Percentiles rank a stretch among this genome's conserved stretches.
Conservation (phyloP, 2,113 vertebrate species). For the Zingel zingel region DNA sequence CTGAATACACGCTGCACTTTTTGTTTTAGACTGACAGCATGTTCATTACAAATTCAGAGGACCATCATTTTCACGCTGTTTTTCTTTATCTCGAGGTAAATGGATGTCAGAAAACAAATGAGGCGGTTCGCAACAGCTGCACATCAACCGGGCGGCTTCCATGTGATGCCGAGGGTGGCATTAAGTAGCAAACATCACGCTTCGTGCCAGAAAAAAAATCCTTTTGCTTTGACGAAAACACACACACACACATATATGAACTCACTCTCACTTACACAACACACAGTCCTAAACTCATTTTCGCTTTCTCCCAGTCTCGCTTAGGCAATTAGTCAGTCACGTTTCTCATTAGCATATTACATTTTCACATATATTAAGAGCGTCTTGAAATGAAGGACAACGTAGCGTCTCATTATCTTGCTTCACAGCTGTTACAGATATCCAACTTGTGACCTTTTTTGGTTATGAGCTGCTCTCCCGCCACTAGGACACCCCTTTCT, state of each 20-base stretch:
- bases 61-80: slow-evolving; percentile 73
- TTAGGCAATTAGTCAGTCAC: slow-evolving; percentile 73
- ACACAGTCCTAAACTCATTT: slow-evolving; percentile 35
- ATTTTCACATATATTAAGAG: slow-evolving; percentile 65
- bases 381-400: slow-evolving; percentile 36
- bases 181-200: slow-evolving; percentile 66
- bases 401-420: slow-evolving; percentile 65
- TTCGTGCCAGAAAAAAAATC: slow-evolving; percentile 40
- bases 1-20: slow-evolving; percentile 39
- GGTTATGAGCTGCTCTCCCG: slow-evolving; percentile 53
- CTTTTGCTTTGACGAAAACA: slow-evolving; percentile 54
- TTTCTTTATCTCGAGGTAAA: slow-evolving; percentile 77
- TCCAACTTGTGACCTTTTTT: slow-evolving; percentile 66
- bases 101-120: slow-evolving; percentile 78
- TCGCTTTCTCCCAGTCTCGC: slow-evolving; percentile 37
- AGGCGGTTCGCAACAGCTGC: slow-evolving; percentile 76
- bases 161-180: slow-evolving; percentile 65
- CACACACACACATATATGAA: slow-evolving; percentile 24
- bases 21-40: slow-evolving; percentile 73
- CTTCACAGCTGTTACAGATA: slow-evolving; percentile 66
- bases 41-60: slow-evolving; percentile 74
- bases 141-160: slow-evolving; percentile 69
- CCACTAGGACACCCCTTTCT: slow-evolving; percentile 39
- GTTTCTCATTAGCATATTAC: slow-evolving; percentile 74
- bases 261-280: slow-evolving; percentile 59